Evolutionary conservation across 1,140 invertebrate species (phyloP), one percentile per base, ranked within the genome.

Genomic region (Drosophila cardini): DNA sequence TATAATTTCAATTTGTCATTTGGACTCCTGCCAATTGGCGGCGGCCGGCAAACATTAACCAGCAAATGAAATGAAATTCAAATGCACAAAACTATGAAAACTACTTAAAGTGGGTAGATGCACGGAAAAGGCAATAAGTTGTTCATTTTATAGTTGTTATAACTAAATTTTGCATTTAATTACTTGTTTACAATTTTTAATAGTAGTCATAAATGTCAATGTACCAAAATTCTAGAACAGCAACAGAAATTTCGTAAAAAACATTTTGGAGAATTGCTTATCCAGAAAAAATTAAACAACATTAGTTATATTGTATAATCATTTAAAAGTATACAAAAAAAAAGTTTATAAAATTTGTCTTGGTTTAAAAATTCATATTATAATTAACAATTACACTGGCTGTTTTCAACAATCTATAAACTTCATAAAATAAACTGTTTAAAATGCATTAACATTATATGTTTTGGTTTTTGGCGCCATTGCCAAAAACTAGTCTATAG

Each of bases 1-100:
- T 83, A 61, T 79, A 87, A 89, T 86, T 86, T 86, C 80, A 87
- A 87, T 87, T 87, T 87, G 83, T 87, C 84, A 87, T 79, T 84
- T 87, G 83, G 83, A 60, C 53, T 34, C 26, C 55, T 84, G 81
- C 81, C 81, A 84, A 84, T 85, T 83, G 80, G 67, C 80, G 80
- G 76, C 55, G 58, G 74, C 43, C 52, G 74, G 63, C 70, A 74
- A 86, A 72, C 78, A 85, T 85, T 86, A 85, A 85, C 78, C 81
- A 62, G 61, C 78, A 78, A 86, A 69, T 75, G 52, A 78, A 86
- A 69, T 75, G 52, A 85, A 82, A 86, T 63, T 64, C 75, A 76
- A 78, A 70, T 73, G 76, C 71, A 50, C 61, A 72, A 69, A 16
- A 63, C 72, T 52, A 46, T 40, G 9, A 55, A 50, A 10, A 13